Evolutionary conservation across 2,888 invertebrate species (phyloP), one percentile per base, ranked within the genome.

Genomic region (Sarcophaga subvicina): DNA sequence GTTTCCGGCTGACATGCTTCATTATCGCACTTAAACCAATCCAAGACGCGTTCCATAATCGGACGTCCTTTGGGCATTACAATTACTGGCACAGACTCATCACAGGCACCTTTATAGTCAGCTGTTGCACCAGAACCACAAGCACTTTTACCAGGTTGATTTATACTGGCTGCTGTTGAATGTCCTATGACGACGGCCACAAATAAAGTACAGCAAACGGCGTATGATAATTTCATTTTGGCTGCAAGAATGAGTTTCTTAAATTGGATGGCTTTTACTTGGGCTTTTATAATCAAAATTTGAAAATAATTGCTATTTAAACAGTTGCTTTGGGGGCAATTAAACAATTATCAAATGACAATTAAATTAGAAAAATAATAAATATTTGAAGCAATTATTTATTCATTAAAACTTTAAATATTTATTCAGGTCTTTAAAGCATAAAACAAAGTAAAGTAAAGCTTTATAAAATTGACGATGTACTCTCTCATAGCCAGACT

Each of bases 31-130:
- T 54, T 70, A 17, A 70, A 70, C 70, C 70, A 70, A 54, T 70
- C 70, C 25, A 70, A 70, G 10, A 70, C 22, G 49, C 70, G 70
- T 70, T 70, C 54, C 70, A 70, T 70, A 6, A 70, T 70, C 4
- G 70, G 70, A 8, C 70, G 70, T 3, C 70, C 70, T 11, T 70
- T 70, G 14, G 70, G 70, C 25, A 70, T 54, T 20, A 70, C 10
- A 25, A 70, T 17, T 0, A 54, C 70, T 22, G 70, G 70, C 8
- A 54, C 54, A 17, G 54, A 70, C 49, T 70, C 70, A 54, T 70
- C 70, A 25, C 70, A 70, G 47, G 45, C 20, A 4, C 67, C 67
- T 12, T 67, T 45, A 12, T 67, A 67, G 11, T 67, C 67, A 11
- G 20, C 67, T 4, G 27, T 10, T 8, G 17, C 20, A 20, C 20